phyloP scores from a whole-genome alignment of 1,140 invertebrate species.

The Diorhabda sublineata region DNA sequence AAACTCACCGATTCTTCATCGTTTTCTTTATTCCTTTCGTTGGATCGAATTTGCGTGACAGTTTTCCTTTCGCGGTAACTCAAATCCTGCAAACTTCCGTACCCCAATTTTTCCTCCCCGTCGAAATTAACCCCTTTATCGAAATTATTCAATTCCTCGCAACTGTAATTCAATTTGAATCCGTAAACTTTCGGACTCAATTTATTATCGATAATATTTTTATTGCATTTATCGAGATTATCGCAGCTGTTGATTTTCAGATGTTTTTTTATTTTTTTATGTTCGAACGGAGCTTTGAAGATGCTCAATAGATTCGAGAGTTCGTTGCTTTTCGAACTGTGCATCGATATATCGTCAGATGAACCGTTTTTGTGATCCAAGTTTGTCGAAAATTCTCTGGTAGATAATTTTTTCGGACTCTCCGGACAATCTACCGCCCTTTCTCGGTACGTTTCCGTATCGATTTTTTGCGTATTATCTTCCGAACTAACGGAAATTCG shows the following conservation, averaged over 20 bases:
- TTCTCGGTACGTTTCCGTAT: slow-evolving; percentile 34
- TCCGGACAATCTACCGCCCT: slow-evolving; percentile 42
- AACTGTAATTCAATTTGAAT: slow-evolving; percentile 52
- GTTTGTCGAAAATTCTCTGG: neutral
- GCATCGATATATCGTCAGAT: slow-evolving; percentile 52
- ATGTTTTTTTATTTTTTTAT: slow-evolving; percentile 34
- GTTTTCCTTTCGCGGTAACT: slow-evolving; percentile 26
- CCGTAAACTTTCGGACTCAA: slow-evolving; percentile 59
- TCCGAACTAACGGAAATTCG: slow-evolving; percentile 20
- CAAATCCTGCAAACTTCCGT: slow-evolving; percentile 44
- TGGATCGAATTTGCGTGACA: slow-evolving; percentile 32
- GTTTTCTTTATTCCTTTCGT: slow-evolving; percentile 37
- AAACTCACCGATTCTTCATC: slow-evolving; percentile 24
- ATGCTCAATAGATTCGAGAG: slow-evolving; percentile 34
- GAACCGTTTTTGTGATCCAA: slow-evolving; percentile 41
- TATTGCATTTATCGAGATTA: slow-evolving; percentile 35
- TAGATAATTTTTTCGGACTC: slow-evolving; percentile 6
- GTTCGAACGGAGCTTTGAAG: slow-evolving; percentile 41
- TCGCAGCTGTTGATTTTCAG: slow-evolving; percentile 39
- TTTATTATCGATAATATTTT: slow-evolving; percentile 43
- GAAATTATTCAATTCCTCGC: slow-evolving; percentile 53
- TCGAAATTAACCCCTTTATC: slow-evolving; percentile 52
- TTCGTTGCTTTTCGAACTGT: slow-evolving; percentile 53
- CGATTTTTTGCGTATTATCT: slow-evolving; percentile 23
- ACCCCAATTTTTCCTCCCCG: slow-evolving; percentile 36